These are phyloP conservation scores for Poeciliopsis occidentalis DNA, from an alignment of 2,113 vertebrate species.

Conservation along the genomic window DNA sequence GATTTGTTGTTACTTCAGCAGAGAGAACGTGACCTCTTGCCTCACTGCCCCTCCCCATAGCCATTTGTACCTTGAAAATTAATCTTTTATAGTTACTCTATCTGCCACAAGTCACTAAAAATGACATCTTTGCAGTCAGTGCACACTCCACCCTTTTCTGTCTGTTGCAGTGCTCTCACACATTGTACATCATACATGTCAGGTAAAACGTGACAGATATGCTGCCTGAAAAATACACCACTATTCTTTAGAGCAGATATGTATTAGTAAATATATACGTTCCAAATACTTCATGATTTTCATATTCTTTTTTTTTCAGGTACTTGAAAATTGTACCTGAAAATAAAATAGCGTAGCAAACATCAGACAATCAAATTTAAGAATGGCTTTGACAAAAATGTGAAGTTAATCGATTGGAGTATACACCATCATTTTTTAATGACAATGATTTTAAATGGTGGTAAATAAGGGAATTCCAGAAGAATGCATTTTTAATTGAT, in stretches of 20 bases:
- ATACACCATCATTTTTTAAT: neutral
- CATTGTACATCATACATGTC: neutral
- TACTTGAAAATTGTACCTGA: neutral
- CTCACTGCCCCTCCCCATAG: neutral
- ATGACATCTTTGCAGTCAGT: neutral
- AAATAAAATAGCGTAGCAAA: neutral
- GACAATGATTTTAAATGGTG: neutral
- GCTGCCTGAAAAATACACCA: neutral
- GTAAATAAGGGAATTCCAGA: too few species aligned
- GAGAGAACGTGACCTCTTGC: neutral
- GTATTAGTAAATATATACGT: neutral
- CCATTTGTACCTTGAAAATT: neutral
- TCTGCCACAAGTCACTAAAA: conserved; percentile 1
- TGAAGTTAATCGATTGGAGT: neutral
- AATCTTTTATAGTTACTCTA: neutral
- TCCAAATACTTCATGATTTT: neutral
- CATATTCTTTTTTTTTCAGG: neutral
- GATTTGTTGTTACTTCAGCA: neutral
- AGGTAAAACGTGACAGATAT: neutral
- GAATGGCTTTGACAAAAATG: neutral
- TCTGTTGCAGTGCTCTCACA: neutral
- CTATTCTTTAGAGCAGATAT: neutral
- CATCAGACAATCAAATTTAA: too few species aligned
- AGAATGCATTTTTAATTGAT: too few species aligned
- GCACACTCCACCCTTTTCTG: neutral